Evolutionary conservation across 1,140 invertebrate species (phyloP).

Genomic region (Euwallacea similis): DNA sequence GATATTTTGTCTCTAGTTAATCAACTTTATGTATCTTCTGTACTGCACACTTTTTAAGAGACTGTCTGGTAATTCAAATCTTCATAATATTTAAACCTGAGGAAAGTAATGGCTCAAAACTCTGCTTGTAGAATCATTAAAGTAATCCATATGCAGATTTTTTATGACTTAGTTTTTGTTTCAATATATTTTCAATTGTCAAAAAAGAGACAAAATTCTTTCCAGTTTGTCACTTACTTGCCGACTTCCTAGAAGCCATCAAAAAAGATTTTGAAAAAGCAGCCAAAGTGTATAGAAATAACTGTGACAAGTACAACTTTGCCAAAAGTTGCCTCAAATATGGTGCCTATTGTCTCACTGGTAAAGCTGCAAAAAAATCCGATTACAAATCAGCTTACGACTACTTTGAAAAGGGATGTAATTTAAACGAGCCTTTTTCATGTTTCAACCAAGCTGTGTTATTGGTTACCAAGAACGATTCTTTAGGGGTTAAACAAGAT

Average conservation of each 20-base stretch:
- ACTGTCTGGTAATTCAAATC: too few relatives aligned
- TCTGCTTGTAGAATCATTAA: too few relatives aligned
- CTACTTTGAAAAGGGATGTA: slow-evolving; percentile 81
- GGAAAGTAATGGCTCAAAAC: too few relatives aligned
- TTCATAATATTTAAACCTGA: too few relatives aligned
- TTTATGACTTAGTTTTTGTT: not conserved
- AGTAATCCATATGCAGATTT: too few relatives aligned
- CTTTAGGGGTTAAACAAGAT: slow-evolving; percentile 57
- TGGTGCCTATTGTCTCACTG: slow-evolving; percentile 70
- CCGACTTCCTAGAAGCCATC: slow-evolving; percentile 82
- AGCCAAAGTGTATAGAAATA: slow-evolving; percentile 74
- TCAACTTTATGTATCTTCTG: too few relatives aligned
- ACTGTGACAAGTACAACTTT: slow-evolving; percentile 82
- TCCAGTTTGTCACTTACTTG: slow-evolving; percentile 86
- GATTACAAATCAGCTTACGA: slow-evolving; percentile 57
- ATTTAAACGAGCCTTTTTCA: slow-evolving; percentile 64
- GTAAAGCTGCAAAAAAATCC: slow-evolving; percentile 62
- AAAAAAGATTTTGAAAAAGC: slow-evolving; percentile 79
- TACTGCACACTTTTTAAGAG: too few relatives aligned
- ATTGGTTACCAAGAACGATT: slow-evolving; percentile 59
- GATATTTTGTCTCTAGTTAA: too few relatives aligned
- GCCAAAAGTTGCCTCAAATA: slow-evolving; percentile 83
- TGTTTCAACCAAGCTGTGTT: slow-evolving; percentile 79
- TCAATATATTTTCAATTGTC: not conserved
- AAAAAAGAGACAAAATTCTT: not conserved